These are phyloP conservation scores for Astropecten irregularis DNA, from an alignment of 53 echinoderm and acorn worm genomes.

Conservation along the genomic window DNA sequence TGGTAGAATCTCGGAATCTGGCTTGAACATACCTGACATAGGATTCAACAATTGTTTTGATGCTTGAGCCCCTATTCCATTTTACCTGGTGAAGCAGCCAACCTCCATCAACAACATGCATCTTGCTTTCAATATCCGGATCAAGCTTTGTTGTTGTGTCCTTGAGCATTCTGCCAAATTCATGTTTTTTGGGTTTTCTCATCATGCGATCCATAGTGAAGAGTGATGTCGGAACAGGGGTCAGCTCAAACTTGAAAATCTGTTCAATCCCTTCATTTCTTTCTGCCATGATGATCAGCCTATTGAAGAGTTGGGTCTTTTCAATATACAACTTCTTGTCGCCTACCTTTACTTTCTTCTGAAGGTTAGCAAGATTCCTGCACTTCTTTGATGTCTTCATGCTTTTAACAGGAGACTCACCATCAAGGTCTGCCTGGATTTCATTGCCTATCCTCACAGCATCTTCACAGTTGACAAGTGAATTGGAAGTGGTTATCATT, in stretches of 20 bases:
- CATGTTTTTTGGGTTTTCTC: constrained; percentile 65
- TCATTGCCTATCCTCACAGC: constrained; percentile 60
- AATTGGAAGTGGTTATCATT: constrained; percentile 45
- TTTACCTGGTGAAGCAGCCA: constrained; percentile 68
- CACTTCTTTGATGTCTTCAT: constrained; percentile 67
- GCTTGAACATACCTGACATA: constrained; percentile 43
- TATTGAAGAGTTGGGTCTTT: constrained; percentile 65
- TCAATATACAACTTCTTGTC: constrained; percentile 68
- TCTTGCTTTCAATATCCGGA: constrained; percentile 34
- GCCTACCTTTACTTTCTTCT: constrained; percentile 67
- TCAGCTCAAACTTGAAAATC: constrained; percentile 64
- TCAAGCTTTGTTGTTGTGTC: constrained; percentile 37
- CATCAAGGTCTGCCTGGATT: constrained; percentile 57
- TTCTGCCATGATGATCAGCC: constrained; percentile 68
- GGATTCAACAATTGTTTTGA: constrained; percentile 50
- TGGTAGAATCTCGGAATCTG: constrained; percentile 55
- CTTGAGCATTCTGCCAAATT: constrained; percentile 66
- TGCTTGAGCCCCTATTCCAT: constrained; percentile 46
- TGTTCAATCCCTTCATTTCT: constrained; percentile 63
- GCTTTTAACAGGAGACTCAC: constrained; percentile 57
- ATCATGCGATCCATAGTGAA: constrained; percentile 64
- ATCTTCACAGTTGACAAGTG: constrained; percentile 66
- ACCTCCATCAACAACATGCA: constrained; percentile 64
- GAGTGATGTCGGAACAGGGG: constrained; percentile 64
- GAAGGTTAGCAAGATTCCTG: constrained; percentile 56